Evolutionary conservation across 2,888 invertebrate species (phyloP), one percentile per base, ranked within the genome.

Genomic region (Bedellia somnulentella): DNA sequence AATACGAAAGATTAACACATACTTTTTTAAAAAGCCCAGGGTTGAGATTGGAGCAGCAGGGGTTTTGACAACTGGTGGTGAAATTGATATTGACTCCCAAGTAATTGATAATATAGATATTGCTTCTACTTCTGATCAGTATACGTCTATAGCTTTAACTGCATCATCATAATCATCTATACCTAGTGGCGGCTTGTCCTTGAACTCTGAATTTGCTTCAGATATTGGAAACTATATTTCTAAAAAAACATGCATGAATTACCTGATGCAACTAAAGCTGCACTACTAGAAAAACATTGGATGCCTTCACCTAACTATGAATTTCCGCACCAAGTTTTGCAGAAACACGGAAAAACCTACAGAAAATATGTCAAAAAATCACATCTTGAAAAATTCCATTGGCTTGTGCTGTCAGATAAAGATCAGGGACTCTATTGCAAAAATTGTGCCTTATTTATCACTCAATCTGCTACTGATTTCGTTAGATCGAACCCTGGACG

Each of bases 401-500:
- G 35, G 32, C 34, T 37, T 31, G 37, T 37, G 17, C 24, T 37
- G 30, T 37, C 34, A 14, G 29, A 35, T 32, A 32, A 35, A 32
- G 32, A 37, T 18, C 35, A 35, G 32, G 34, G 34, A 8, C 35
- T 37, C 16, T 34, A 35, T 25, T 37, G 37, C 34, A 35, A 37
- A 29, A 34, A 35, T 27, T 37, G 32, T 35, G 37, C 30, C 17
- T 30, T 32, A 15, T 34, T 31, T 35, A 17, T 24, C 11, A 21
- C 16, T 27, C 23, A 8, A 18, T 13, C 24, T 14, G 28, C 10
- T 16, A 28, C 14, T 17, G 24, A 25, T 28, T 15, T 24, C 24
- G 22, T 28, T 24, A 27, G 15, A 33, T 27, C 27, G 11, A 27
- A 25, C 17, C 26, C 29, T 31, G 36, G 36, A 24, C 32, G 33